A percentile compares a stretch with the other conserved stretches of the same genome.
phyloP scores from a whole-genome alignment of 2,888 invertebrate genomes.

The Pandemis cinnamomeana region DNA sequence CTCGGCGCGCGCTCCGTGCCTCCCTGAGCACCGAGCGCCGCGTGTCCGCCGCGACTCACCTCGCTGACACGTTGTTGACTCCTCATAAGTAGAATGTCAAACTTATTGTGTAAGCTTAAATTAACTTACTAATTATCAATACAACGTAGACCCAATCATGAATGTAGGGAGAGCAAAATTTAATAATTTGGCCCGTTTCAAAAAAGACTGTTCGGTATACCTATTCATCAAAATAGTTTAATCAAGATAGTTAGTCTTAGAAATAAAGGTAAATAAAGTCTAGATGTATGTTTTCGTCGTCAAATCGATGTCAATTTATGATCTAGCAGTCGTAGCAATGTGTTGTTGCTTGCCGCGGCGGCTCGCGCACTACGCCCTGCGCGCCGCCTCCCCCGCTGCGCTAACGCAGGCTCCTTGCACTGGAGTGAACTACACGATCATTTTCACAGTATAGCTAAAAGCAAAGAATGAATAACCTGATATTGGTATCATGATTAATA shows the following conservation, averaged over 20 bases:
- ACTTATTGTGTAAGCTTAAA: constrained; percentile 68
- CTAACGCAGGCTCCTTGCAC: constrained; percentile 1
- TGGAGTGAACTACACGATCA: neutral
- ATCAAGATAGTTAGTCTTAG: constrained; percentile 65
- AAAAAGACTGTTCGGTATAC: constrained; percentile 89
- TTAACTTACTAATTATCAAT: constrained; percentile 50
- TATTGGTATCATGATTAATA: neutral
- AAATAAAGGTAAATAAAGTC: constrained; percentile 64
- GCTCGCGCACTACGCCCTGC: constrained; percentile 28
- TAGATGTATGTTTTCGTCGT: constrained; percentile 63
- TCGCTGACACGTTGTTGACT: constrained; percentile 49
- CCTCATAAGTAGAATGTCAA: constrained; percentile 61
- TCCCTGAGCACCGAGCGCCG: neutral
- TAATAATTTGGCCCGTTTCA: constrained; percentile 87
- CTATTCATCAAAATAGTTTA: constrained; percentile 80
- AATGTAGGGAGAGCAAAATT: constrained; percentile 79
- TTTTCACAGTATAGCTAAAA: neutral
- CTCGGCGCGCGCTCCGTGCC: neutral
- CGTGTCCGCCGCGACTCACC: constrained; percentile 24
- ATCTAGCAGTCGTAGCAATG: constrained; percentile 64
- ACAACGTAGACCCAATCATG: constrained; percentile 76
- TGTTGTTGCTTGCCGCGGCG: constrained; percentile 59
- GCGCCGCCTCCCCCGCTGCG: constrained; percentile 23
- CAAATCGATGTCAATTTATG: constrained; percentile 71
- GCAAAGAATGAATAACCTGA: neutral